Percentiles rank a stretch among this genome's conserved stretches.
These are phyloP conservation scores for Nebria ingens DNA, from an alignment of 1,140 invertebrate species.

Conservation along the genomic window DNA sequence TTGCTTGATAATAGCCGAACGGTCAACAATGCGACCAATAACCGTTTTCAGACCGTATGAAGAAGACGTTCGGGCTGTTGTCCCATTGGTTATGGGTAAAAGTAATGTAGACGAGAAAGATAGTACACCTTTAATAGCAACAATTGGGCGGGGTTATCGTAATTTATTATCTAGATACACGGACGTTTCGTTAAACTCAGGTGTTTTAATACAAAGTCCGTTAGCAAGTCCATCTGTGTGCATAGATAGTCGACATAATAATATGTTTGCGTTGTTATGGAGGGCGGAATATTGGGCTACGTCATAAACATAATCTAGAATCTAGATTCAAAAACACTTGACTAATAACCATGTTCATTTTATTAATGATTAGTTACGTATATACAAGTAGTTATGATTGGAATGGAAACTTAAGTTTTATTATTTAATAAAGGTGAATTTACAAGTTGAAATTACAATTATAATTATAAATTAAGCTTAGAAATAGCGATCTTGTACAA, in stretches of 20 bases:
- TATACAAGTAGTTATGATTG: too few relatives aligned
- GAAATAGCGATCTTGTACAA: too few relatives aligned
- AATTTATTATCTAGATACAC: slow-evolving; percentile 64
- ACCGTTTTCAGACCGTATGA: slow-evolving; percentile 86
- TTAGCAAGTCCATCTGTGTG: slow-evolving; percentile 21
- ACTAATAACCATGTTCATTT: too few relatives aligned
- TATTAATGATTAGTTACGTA: too few relatives aligned
- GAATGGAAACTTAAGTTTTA: too few relatives aligned
- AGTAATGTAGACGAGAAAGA: slow-evolving; percentile 30
- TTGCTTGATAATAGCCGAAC: slow-evolving; percentile 78
- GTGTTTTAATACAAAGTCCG: slow-evolving; percentile 25
- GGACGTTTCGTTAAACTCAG: slow-evolving; percentile 37
- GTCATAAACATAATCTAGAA: slow-evolving; percentile 17
- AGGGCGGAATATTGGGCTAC: slow-evolving; percentile 57
- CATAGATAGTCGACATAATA: slow-evolving; percentile 32
- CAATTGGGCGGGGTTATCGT: slow-evolving; percentile 73
- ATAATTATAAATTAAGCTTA: too few relatives aligned
- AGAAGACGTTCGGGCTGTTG: slow-evolving; percentile 54
- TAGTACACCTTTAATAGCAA: slow-evolving; percentile 50
- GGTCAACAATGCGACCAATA: slow-evolving; percentile 66
- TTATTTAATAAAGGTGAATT: too few relatives aligned
- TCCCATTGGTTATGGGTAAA: slow-evolving; percentile 31
- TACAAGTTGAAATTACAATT: too few relatives aligned
- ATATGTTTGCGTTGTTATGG: slow-evolving; percentile 61
- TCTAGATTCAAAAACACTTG: too few relatives aligned